Conservation (phyloP, 2,888 invertebrate species). For the Caenorhabditis becei region DNA sequence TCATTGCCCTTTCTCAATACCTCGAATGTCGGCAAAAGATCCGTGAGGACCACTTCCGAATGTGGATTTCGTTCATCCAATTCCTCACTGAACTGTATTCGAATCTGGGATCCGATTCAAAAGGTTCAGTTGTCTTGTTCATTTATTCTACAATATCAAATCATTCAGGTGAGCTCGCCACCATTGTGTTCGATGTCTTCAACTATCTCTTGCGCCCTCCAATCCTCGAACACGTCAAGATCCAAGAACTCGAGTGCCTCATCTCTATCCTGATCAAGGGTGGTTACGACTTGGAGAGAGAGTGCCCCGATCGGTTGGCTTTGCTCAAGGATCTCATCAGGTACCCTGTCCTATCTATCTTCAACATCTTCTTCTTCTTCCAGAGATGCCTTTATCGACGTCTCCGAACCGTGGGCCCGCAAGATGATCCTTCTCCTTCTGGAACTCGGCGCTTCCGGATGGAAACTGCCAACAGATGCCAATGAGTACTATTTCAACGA, state of each 20-base stretch:
- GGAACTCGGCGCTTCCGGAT: conserved; percentile 79
- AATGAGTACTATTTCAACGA: conserved; percentile 81
- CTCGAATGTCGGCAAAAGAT: conserved; percentile 77
- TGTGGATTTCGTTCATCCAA: conserved; percentile 79
- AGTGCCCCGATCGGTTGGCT: conserved; percentile 78
- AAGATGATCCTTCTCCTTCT: conserved; percentile 81
- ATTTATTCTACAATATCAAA: too few relatives aligned
- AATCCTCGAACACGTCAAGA: conserved; percentile 78
- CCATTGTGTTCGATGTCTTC: conserved; percentile 79
- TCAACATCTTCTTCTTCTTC: background rate
- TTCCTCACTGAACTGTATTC: conserved; percentile 79
- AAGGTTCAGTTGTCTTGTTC: too few relatives aligned
- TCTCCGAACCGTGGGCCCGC: conserved; percentile 80
- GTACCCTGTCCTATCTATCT: conserved; percentile 17
- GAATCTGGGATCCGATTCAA: conserved; percentile 73
- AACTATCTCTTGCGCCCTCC: conserved; percentile 78
- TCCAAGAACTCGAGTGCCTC: conserved; percentile 80
- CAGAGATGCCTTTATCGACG: conserved; percentile 79
- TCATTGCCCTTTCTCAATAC: conserved; percentile 74
- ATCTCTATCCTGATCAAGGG: conserved; percentile 77
- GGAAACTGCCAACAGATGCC: conserved; percentile 80
- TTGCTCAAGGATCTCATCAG: conserved; percentile 77
- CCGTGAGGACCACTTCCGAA: conserved; percentile 75
- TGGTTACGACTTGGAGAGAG: conserved; percentile 80
- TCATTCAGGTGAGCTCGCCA: conserved; percentile 71